phyloP scores from a whole-genome alignment of 2,113 vertebrate genomes.

The Capricornis sumatraensis region DNA sequence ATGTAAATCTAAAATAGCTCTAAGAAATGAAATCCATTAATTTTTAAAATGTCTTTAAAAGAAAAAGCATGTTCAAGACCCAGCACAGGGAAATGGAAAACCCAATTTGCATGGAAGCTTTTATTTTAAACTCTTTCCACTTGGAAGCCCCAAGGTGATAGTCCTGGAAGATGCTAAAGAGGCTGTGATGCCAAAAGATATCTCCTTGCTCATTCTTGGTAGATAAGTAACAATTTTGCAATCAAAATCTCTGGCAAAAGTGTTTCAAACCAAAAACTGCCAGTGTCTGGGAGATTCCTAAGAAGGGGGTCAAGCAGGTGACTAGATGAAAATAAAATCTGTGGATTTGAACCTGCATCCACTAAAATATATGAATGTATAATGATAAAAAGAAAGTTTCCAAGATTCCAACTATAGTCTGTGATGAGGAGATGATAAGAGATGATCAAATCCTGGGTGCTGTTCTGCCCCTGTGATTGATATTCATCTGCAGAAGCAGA shows the following conservation, averaged over 20 bases:
- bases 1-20: not conserved
- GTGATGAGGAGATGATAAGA: not conserved
- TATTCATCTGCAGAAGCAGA: not conserved
- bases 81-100: not conserved
- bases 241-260: not conserved
- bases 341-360: not conserved
- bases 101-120: not conserved
- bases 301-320: not conserved
- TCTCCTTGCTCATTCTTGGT: not conserved
- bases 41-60: not conserved
- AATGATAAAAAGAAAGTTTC: not conserved
- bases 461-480: not conserved
- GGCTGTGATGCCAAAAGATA: not conserved
- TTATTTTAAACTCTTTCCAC: not conserved
- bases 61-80: not conserved
- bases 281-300: not conserved
- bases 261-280: not conserved
- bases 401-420: not conserved
- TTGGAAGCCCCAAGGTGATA: not conserved
- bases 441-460: not conserved
- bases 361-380: not conserved
- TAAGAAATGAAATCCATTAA: not conserved
- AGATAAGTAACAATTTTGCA: not conserved
- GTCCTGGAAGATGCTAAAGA: not conserved
- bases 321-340: not conserved